These are phyloP conservation scores for Brassicogethes aeneus DNA, from an alignment of 2,888 invertebrate genomes.

Conservation along the genomic window DNA sequence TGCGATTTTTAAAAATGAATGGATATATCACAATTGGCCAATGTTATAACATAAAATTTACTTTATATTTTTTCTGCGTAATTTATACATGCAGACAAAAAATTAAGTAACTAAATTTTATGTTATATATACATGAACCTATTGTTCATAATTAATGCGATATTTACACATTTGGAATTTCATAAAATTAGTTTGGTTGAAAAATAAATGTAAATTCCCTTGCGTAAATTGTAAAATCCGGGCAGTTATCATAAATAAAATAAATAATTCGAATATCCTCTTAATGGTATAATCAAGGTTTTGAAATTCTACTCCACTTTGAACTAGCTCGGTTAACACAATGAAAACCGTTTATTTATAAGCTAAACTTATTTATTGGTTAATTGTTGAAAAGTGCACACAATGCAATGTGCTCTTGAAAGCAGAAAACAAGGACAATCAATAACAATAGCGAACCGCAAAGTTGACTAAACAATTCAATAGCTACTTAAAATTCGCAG, in stretches of 20 bases:
- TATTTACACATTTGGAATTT: too few species aligned
- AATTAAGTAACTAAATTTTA: too few species aligned
- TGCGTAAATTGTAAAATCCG: not conserved
- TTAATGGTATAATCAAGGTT: constrained; percentile 3
- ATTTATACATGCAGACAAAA: too few species aligned
- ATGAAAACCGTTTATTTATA: constrained; percentile 1
- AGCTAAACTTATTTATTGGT: constrained; percentile 12
- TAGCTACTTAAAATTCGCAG: constrained; percentile 29
- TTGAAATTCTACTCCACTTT: constrained; percentile 1
- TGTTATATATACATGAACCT: too few species aligned
- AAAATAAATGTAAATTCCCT: too few species aligned
- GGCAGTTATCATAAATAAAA: not conserved
- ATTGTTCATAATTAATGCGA: too few species aligned
- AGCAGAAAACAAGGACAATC: constrained; percentile 17
- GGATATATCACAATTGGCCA: too few species aligned
- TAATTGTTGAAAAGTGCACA: constrained; percentile 16
- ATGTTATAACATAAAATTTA: too few species aligned
- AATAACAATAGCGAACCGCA: constrained; percentile 25
- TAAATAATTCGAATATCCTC: not conserved
- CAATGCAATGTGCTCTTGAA: constrained; percentile 11
- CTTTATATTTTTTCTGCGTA: too few species aligned
- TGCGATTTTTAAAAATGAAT: too few species aligned
- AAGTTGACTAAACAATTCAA: constrained; percentile 27
- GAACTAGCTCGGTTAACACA: not conserved
- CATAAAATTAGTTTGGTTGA: too few species aligned